Evolutionary conservation across 2,888 invertebrate genomes (phyloP), one percentile per base, ranked within the genome.

Genomic region (Orthosia gracilis): DNA sequence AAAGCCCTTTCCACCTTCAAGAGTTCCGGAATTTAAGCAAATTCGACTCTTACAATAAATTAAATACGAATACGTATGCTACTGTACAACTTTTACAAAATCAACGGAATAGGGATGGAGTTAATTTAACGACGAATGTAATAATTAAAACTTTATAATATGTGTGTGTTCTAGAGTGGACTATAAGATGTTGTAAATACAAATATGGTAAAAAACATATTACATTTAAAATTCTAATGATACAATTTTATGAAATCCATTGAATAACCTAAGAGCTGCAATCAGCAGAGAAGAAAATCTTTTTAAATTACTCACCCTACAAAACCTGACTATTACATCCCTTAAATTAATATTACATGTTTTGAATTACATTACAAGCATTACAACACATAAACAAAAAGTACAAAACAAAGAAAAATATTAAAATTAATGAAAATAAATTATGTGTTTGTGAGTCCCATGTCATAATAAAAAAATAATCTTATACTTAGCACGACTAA

Each of bases 401-500:
- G 21, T 63, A 45, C 21, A 72, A 62, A 62, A 64, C 49, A 52
- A 68, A 75, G n/a, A 75, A 65, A 74, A 66, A 50, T 23, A 47
- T 54, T 18, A 55, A 21, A 70, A 61, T 54, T 17, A 71, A 69
- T 57, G 68, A 78, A 72, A 62, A 59, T 58, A 50, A 58, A 76
- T 66, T 21, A n/a, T 57, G 52, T 45, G 40, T 76, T 47, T 62
- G 55, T 76, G 55, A 80, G 82, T 62, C 49, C 61, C 23, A 23
- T 31, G 57, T 76, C 40, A 65, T 54, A 61, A 31, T 40, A 59
- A 67, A 52, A 3, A 63, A 55, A 75, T 69, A 68, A 66, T 26
- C 62, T 54, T 71, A 79, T 65, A 76, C 66, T 69, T 75, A 85
- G 73, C 71, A 82, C 64, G 74, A 66, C 61, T 83, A 78, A 88